A percentile compares a stretch with the other conserved stretches of the same genome.
Conservation (phyloP, 92 coral and sea anemone species). For the Epizoanthus scotinus region DNA sequence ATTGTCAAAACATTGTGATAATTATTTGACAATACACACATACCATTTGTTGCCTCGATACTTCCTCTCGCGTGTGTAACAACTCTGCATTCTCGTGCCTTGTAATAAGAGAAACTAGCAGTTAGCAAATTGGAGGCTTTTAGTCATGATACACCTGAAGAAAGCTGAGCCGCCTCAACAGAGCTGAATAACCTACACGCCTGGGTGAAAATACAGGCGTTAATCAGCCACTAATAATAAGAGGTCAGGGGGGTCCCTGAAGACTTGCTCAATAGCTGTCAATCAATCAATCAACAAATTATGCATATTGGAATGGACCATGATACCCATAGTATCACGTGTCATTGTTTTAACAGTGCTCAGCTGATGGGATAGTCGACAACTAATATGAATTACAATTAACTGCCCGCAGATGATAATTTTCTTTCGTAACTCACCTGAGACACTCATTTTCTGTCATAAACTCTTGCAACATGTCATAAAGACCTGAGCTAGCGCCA, state of each 20-base stretch:
- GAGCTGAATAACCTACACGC: too few species aligned
- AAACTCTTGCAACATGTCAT: conserved; percentile 97
- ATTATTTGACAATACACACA: background rate
- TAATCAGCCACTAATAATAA: too few species aligned
- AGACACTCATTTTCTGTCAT: conserved; percentile 96
- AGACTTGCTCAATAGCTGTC: too few species aligned
- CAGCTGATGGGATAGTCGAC: background rate
- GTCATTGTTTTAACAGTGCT: background rate
- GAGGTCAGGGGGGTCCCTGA: too few species aligned
- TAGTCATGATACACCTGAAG: too few species aligned
- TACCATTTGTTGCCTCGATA: conserved; percentile 90
- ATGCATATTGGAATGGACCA: too few species aligned
- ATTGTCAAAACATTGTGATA: too few species aligned
- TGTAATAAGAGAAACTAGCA: conserved; percentile 2
- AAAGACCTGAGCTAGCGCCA: conserved; percentile 89
- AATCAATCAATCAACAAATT: too few species aligned
- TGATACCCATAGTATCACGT: too few species aligned
- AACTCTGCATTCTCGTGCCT: conserved; percentile 94
- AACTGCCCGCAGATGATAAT: background rate
- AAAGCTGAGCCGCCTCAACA: too few species aligned
- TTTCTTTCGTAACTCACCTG: conserved; percentile 50
- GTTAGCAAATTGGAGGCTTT: background rate
- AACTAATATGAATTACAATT: background rate
- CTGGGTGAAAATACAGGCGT: too few species aligned
- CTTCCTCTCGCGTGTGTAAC: conserved; percentile 84